phyloP scores from a whole-genome alignment of 1,140 invertebrate species.

The Oedothorax gibbosus region DNA sequence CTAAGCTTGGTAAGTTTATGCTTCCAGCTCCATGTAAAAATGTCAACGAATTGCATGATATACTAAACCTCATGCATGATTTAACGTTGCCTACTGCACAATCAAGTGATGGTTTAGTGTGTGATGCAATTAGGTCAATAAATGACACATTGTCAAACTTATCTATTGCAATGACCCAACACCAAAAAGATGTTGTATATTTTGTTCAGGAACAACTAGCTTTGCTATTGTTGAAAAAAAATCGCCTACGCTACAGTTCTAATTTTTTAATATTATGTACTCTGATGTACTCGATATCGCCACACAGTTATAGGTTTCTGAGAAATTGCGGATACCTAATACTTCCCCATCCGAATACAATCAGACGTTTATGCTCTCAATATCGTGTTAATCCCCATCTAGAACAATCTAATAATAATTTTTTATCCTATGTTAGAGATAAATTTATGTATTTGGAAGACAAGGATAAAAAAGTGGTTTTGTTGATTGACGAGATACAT shows the following conservation, averaged over 20 bases:
- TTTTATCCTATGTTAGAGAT: neutral
- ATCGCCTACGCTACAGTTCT: neutral
- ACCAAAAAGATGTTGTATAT: neutral
- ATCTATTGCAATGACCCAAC: neutral
- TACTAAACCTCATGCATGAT: neutral
- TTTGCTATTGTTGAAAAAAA: neutral
- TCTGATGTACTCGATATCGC: neutral
- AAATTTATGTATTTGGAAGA: conserved; percentile 1
- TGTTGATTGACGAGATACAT: conserved; percentile 26
- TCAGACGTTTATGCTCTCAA: neutral
- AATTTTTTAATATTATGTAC: neutral
- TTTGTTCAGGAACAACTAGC: neutral
- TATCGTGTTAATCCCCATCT: neutral
- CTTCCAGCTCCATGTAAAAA: neutral
- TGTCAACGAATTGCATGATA: neutral
- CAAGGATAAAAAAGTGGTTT: neutral
- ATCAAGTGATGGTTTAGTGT: no score
- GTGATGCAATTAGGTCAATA: neutral
- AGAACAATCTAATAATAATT: no score
- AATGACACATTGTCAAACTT: neutral
- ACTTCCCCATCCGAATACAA: neutral
- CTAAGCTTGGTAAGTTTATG: neutral
- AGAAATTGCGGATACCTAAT: neutral
- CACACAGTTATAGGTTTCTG: neutral
- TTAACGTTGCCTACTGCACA: neutral